Percentiles rank a stretch among this genome's conserved stretches.
phyloP scores from a whole-genome alignment of 2,113 vertebrate genomes.

The Arothron firmamentum region DNA sequence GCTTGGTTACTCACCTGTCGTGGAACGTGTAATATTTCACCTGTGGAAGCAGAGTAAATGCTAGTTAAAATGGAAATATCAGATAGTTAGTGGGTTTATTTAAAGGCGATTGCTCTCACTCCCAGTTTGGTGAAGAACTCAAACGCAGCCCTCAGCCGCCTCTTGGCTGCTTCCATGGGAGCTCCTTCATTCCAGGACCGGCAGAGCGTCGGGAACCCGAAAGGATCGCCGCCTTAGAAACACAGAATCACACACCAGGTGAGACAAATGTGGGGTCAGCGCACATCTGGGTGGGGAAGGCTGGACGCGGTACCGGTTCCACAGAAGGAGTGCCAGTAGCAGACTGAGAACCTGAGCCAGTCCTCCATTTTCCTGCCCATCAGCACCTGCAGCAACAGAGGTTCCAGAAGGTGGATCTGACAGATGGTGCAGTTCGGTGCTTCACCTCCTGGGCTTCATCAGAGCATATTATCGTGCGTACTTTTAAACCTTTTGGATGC shows the following conservation, averaged over 20 bases:
- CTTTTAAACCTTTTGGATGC: not conserved
- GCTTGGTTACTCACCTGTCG: constrained; percentile 56
- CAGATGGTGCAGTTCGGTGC: no score
- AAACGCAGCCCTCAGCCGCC: constrained; percentile 63
- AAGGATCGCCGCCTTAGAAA: constrained; percentile 62
- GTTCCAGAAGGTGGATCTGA: no score
- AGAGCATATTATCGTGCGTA: no score
- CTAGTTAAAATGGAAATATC: no score
- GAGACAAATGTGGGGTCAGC: not conserved
- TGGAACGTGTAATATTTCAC: constrained; percentile 75
- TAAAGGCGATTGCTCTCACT: constrained; percentile 31
- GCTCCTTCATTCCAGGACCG: constrained; percentile 62
- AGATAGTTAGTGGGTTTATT: no score
- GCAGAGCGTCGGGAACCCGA: constrained; percentile 59
- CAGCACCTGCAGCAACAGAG: constrained; percentile 51
- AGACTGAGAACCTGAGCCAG: constrained; percentile 73
- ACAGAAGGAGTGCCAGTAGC: constrained; percentile 70
- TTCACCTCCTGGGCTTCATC: no score
- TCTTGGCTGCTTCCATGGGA: constrained; percentile 64
- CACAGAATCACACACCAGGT: not conserved
- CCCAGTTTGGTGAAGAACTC: constrained; percentile 75
- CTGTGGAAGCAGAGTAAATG: constrained; percentile 35
- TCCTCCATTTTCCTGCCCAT: constrained; percentile 69
- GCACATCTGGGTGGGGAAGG: not conserved
- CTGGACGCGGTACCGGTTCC: constrained; percentile 56